Evolutionary conservation across 2,113 vertebrate genomes (phyloP).

Genomic region (Cyprinodon variegatus): DNA sequence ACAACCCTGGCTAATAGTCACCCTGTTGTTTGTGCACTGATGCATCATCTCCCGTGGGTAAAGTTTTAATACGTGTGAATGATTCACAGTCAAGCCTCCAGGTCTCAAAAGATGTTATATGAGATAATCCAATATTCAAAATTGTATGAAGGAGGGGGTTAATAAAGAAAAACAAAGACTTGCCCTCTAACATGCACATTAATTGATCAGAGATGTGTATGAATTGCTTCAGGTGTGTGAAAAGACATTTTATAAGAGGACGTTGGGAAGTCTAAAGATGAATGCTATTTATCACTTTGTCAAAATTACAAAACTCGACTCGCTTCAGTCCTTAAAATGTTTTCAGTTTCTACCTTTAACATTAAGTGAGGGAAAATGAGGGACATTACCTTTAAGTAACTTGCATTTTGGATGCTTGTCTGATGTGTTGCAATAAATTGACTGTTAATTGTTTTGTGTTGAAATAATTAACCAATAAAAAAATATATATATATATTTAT

Average conservation of each 20-base stretch:
- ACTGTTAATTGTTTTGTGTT: neutral
- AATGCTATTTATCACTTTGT: neutral
- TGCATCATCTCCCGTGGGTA: neutral
- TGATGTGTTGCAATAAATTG: neutral
- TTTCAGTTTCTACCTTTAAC: neutral
- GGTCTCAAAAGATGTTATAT: neutral
- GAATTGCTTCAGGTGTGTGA: neutral
- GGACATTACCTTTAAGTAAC: neutral
- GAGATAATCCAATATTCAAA: neutral
- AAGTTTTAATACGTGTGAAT: neutral
- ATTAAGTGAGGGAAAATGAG: neutral
- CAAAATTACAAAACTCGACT: neutral
- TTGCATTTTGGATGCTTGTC: neutral
- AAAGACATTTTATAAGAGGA: neutral
- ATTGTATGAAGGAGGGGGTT: neutral
- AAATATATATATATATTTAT: too few relatives aligned
- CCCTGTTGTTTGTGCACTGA: neutral
- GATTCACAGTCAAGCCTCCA: neutral
- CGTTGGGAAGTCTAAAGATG: neutral
- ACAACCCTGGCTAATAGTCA: neutral
- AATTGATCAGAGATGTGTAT: neutral
- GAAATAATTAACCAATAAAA: constrained; percentile 31
- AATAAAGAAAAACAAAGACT: neutral
- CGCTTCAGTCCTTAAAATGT: neutral
- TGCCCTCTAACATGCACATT: neutral